Evolutionary conservation across 2,797 vertebrate genomes (phyloP), one percentile per base, ranked within the genome.

Genomic region (Muscicapa striata): DNA sequence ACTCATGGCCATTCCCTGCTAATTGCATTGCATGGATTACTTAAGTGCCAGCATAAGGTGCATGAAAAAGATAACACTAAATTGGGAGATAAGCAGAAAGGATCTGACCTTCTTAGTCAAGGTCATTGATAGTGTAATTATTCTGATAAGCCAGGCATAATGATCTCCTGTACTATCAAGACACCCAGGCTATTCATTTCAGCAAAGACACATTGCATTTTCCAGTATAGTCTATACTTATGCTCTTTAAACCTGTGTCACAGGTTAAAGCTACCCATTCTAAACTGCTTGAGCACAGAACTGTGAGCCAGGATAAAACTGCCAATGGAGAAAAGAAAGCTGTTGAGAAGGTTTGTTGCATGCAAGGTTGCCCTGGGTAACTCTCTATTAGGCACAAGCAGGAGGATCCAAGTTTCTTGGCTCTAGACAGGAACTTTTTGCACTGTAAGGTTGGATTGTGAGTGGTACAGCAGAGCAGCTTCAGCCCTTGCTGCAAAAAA

Each of bases 71-170:
- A 97, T 97, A 98, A 97, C 74, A 27, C 69, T 80, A 63, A 92
- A 95, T 32, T 88, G 88, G 72, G 89, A 96, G 94, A 97, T 82
- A 86, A 85, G 52, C 84, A 63, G 75, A 96, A 97, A 96, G 94
- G 84, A 95, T 97, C 96, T 97, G 94, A 93, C 93, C 90, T 96
- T 95, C 94, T 94, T 91, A 94, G 86, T 92, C 94, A 97, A 97
- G 96, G 97, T 97, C 96, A 95, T 20, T 92, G 96, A 96, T 91
- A 97, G 92, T 66, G 58, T 94, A 97, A 97, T 98, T 97, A 97
- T 97, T 96, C 93, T 95, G 93, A 97, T 97, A 95, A 95, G 74
- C 83, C 30, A 69, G 90, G 70, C 77, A 72, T 75, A 89, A 90
- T 83, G 74, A 93, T 94, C 87, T 94, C 45, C 13, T 30, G 29